Evolutionary conservation across 2,113 vertebrate genomes (phyloP).

Genomic region (Elachura formosa): DNA sequence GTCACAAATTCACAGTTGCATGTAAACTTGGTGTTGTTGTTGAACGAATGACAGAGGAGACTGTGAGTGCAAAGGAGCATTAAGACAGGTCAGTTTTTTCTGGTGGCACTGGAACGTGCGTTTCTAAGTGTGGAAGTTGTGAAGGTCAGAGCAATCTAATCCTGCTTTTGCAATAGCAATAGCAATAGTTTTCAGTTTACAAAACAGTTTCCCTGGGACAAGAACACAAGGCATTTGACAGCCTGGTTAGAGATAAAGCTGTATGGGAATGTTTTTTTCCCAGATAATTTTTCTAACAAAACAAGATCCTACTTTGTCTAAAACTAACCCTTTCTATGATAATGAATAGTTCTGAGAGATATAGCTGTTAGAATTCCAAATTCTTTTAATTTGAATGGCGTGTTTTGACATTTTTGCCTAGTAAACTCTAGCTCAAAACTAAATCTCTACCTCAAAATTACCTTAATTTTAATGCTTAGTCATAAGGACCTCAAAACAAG

Average conservation of each 20-base stretch:
- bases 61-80: background rate
- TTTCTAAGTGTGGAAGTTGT: background rate
- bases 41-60: fast-evolving
- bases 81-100: background rate
- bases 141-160: background rate
- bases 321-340: background rate
- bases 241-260: background rate
- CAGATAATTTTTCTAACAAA: background rate
- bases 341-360: background rate
- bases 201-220: background rate
- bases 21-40: background rate
- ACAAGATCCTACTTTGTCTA: background rate
- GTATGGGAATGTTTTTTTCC: background rate
- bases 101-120: background rate
- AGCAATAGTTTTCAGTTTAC: slow-evolving; percentile 13
- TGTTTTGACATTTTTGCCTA: background rate
- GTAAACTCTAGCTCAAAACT: background rate
- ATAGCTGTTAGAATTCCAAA: background rate
- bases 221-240: background rate
- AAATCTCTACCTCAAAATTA: background rate
- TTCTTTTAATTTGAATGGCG: background rate
- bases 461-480: background rate
- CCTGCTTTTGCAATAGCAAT: slow-evolving; percentile 34
- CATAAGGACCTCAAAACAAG: background rate
- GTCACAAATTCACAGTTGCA: background rate